These are phyloP conservation scores for Melieria picta DNA, from an alignment of 2,888 invertebrate genomes.

Conservation along the genomic window DNA sequence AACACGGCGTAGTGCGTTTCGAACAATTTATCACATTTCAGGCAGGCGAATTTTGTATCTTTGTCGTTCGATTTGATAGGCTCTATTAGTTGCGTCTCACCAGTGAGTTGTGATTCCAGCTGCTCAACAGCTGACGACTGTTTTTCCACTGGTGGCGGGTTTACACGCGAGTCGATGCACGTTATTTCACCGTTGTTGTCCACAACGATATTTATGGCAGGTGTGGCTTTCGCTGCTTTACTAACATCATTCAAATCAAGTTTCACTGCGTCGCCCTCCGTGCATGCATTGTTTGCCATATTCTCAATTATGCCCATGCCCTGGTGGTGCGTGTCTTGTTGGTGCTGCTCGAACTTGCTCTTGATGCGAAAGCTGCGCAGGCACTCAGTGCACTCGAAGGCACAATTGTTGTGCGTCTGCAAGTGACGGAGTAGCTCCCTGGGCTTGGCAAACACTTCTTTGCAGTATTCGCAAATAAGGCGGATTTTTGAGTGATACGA, in stretches of 20 bases:
- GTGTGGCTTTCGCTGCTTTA: neutral
- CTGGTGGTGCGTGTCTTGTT: constrained; percentile 68
- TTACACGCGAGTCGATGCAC: constrained; percentile 18
- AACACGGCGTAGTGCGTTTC: constrained; percentile 78
- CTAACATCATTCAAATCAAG: neutral
- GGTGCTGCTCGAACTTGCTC: constrained; percentile 70
- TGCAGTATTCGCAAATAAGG: constrained; percentile 67
- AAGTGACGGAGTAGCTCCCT: constrained; percentile 70
- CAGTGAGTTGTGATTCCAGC: neutral
- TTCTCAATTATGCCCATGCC: constrained; percentile 68
- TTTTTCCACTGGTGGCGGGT: neutral
- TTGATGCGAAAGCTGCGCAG: constrained; percentile 67
- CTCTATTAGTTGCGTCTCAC: neutral
- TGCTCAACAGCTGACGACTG: no score
- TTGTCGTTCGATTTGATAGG: neutral
- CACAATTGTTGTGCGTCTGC: constrained; percentile 71
- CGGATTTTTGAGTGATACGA: neutral
- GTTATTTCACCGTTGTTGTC: constrained; percentile 31
- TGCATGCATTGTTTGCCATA: neutral
- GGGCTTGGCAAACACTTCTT: constrained; percentile 66
- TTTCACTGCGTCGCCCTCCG: neutral
- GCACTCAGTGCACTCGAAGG: constrained; percentile 72
- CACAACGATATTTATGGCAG: constrained; percentile 31
- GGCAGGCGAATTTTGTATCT: constrained; percentile 68
- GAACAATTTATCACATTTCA: constrained; percentile 80